A percentile compares a stretch with the other conserved stretches of the same genome.
phyloP scores from a whole-genome alignment of 2,797 vertebrate species.

The Anisognathus igniventris region DNA sequence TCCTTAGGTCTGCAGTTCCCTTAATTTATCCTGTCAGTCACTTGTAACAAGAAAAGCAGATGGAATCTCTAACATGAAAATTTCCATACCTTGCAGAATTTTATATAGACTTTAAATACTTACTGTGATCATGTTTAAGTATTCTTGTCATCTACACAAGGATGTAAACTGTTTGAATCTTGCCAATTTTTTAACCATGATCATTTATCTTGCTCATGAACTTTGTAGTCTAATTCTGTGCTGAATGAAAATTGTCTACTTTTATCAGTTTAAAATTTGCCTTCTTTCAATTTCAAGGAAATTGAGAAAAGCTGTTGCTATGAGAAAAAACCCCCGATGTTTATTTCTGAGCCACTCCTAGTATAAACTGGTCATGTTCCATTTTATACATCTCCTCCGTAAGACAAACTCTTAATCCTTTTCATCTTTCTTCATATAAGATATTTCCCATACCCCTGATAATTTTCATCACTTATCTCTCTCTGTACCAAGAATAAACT shows the following conservation, averaged over 20 bases:
- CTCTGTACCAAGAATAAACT: background rate
- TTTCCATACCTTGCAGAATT: background rate
- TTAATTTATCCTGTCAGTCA: background rate
- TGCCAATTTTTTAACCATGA: background rate
- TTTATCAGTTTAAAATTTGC: background rate
- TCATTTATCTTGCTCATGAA: background rate
- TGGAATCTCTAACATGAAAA: background rate
- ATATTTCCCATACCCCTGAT: background rate
- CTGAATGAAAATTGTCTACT: background rate
- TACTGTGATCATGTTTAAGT: background rate
- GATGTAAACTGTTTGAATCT: background rate
- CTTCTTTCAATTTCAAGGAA: background rate
- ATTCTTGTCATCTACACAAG: background rate
- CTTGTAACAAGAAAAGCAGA: background rate
- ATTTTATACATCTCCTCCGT: background rate
- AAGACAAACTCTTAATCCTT: background rate
- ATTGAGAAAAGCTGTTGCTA: background rate
- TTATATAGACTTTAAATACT: background rate
- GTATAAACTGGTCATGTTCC: background rate
- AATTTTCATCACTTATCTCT: background rate
- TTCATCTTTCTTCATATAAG: background rate
- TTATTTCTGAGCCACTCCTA: background rate
- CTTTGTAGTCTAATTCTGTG: background rate
- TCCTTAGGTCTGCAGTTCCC: background rate
- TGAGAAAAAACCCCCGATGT: background rate